Base-by-base conservation (phyloP, 2,113 vertebrate species). In the Takifugu bimaculatus region DNA sequence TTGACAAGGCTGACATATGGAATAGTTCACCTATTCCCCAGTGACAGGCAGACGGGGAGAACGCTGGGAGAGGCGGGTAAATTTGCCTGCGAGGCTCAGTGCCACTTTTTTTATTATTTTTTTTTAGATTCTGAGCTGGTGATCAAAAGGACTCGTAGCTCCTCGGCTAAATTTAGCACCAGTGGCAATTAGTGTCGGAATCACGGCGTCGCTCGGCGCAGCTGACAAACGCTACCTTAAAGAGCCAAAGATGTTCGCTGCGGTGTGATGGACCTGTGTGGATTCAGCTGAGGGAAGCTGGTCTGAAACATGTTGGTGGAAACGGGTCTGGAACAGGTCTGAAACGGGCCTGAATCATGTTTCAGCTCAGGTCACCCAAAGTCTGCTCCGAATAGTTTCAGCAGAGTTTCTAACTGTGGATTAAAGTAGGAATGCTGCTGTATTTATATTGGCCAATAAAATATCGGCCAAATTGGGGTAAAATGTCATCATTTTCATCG, bases 1-100 rank as follows among this genome's bases (percentile, higher is more conserved):
- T 96, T 99, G 96, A 98, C 96, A 99, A 94, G 93, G 87, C 93
- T 99, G 96, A 98, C 96, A 99, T 97, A 97, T 98, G 95, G 95
- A 97, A 99, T 97, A 98, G 95, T 98, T 98, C 95, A 99, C 93
- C 92, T 94, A 98, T 94, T 96, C 95, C 95, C 96, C 91, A 92
- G 95, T 93, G 96, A 95, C 91, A 91, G 93, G 91, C 91, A 94
- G 94, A 94, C 92, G 93, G 94, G 93, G 92, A 93, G 92, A 20
- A 93, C 83, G 91, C 91, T 85, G 92, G 91, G 93, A 68, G 80
- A 79, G 77, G 86, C 56, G 79, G 20, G 20, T 94, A 94, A 94
- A 96, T 92, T 94, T 95, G 94, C 93, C 94, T 96, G 91, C 90
- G 91, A 94, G 95, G 93, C 94, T 93, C 91, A 91, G 91, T 91